These are phyloP conservation scores for Sitobion miscanthi DNA, from an alignment of 1,140 invertebrate genomes.

Conservation along the genomic window DNA sequence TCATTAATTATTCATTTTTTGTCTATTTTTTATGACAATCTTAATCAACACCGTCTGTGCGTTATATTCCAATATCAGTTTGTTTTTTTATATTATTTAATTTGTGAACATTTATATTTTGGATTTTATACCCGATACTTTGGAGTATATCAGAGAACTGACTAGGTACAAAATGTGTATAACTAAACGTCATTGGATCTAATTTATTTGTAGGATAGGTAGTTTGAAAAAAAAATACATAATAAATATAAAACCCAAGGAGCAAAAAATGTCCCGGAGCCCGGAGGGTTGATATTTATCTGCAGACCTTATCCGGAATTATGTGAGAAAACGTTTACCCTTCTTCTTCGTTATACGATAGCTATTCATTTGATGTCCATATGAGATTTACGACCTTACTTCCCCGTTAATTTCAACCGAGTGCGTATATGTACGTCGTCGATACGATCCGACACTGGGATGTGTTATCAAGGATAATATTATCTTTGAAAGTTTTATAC, in stretches of 20 bases:
- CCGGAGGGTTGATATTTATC: not conserved
- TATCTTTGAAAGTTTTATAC: not conserved
- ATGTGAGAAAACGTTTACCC: constrained; percentile 13
- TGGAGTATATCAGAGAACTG: not conserved
- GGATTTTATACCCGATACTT: not conserved
- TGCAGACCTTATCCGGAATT: not conserved
- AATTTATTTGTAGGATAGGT: not conserved
- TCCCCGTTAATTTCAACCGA: not conserved
- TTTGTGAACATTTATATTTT: not conserved
- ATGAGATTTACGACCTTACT: not conserved
- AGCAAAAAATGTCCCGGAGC: not conserved
- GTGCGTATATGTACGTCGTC: not conserved
- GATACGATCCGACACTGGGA: not conserved
- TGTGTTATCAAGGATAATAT: not conserved
- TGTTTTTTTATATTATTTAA: not conserved
- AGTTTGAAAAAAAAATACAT: not conserved
- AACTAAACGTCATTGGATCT: not conserved
- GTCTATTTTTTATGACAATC: not conserved
- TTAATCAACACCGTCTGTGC: not conserved
- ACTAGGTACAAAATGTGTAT: not conserved
- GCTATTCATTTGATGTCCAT: constrained; percentile 25
- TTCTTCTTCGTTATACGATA: not conserved
- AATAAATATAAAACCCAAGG: not conserved
- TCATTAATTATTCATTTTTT: not conserved
- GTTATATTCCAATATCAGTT: not conserved